These are phyloP conservation scores for Ophioninae sp. DNA, from an alignment of 2,888 invertebrate genomes.

Conservation along the genomic window DNA sequence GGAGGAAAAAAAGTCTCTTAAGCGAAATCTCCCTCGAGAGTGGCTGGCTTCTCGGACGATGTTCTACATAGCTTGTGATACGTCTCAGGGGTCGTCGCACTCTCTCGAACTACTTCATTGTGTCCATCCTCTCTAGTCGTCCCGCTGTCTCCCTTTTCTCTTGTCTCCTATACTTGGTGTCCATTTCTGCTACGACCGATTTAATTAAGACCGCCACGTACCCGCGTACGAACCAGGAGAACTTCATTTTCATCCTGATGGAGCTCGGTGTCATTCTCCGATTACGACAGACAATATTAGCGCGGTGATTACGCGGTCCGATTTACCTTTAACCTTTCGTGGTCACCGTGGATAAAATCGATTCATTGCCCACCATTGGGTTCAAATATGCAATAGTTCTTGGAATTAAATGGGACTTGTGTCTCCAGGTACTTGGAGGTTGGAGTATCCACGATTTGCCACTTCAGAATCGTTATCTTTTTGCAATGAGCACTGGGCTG, in stretches of 20 bases:
- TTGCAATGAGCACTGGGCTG: no score
- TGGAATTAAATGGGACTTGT: no score
- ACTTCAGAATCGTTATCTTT: no score
- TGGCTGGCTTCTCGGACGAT: conserved; percentile 13
- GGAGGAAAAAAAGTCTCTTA: conserved; percentile 17
- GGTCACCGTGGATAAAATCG: not conserved
- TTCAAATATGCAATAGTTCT: no score
- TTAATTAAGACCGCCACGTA: conserved; percentile 74
- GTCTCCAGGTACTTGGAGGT: no score
- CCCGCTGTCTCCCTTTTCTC: conserved; percentile 21
- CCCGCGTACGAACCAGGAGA: conserved; percentile 58
- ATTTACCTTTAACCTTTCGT: not conserved
- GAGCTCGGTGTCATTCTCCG: conserved; percentile 10
- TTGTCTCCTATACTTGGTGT: conserved; percentile 35
- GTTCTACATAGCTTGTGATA: conserved; percentile 26
- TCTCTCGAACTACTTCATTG: not conserved
- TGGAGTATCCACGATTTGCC: no score
- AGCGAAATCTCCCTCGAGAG: conserved; percentile 50
- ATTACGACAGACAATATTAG: conserved; percentile 3
- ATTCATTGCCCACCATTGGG: no score
- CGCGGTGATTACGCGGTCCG: not conserved
- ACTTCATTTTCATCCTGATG: conserved; percentile 65
- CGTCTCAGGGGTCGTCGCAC: conserved; percentile 29
- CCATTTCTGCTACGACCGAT: conserved; percentile 65
- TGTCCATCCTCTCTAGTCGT: not conserved